Base-by-base conservation (phyloP, 2,797 vertebrate genomes). In the Danio choprae region DNA sequence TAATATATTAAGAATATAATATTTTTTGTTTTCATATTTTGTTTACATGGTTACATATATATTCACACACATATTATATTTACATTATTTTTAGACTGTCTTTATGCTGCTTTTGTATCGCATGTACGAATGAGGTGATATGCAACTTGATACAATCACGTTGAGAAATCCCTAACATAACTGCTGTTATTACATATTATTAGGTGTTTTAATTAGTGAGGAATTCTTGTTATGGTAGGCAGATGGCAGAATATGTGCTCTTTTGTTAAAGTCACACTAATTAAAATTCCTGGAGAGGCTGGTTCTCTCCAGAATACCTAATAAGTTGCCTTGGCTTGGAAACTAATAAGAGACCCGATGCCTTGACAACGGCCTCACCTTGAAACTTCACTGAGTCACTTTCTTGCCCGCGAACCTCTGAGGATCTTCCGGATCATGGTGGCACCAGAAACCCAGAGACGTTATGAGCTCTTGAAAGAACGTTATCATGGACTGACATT, bases 261-360 rank as follows among this genome's bases (percentile, higher is more conserved):
- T 90, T 92, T 93, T 95, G 91, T 95, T 95, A 92, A 94, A 97
- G 93, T 95, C 94, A 93, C 94, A 92, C 93, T 97, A 96, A 97
- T 97, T 98, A 95, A 95, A 92, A 95, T 97, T 96, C 92, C 89
- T 87, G 63, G 90, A 94, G 92, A 95, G 94, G 91, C 91, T 87
- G 91, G 92, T 92, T 93, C 91, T 88, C 93, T 89, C 82, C 90
- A 92, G 92, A 92, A 96, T 91, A 84, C 90, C 91, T 95, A 95
- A 95, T 96, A 93, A 95, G 92, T 90, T 89, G 91, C 86, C 86
- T 83, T 87, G 90, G 88, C 91, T 92, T 93, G 88, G 87, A 89
- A 89, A 93, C 94, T 94, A 93, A 90, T 93, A 94, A 91, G 89
- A 89, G 87, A 89, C 89, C 90, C 91, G 90, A 93, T 90, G 90